Evolutionary conservation across 2,888 invertebrate genomes (phyloP).

Genomic region (Alloplasta piceator): DNA sequence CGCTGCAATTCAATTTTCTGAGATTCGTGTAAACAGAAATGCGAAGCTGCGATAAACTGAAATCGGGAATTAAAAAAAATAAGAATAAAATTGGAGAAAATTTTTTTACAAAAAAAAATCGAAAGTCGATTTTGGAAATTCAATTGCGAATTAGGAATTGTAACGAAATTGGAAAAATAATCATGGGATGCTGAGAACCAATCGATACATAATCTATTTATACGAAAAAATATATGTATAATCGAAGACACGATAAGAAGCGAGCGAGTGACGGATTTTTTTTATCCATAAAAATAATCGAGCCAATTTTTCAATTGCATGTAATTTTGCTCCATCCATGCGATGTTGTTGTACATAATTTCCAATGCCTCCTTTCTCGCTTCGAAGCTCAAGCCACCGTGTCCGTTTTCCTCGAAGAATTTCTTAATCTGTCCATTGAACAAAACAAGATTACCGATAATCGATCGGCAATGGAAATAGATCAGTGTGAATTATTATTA

Average conservation of each 20-base stretch:
- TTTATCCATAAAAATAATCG: not conserved
- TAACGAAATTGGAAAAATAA: too few species aligned
- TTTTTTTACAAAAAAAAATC: too few species aligned
- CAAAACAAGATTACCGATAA: not conserved
- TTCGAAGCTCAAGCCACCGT: not conserved
- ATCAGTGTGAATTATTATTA: not conserved
- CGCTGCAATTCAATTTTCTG: too few species aligned
- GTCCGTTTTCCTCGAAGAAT: conserved; percentile 38
- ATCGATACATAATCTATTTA: not conserved
- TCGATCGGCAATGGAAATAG: not conserved
- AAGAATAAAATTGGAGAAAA: too few species aligned
- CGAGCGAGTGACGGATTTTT: not conserved
- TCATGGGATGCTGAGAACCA: too few species aligned
- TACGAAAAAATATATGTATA: not conserved
- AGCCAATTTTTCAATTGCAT: conserved; percentile 23
- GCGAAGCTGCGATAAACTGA: too few species aligned
- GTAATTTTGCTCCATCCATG: conserved; percentile 51
- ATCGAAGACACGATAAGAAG: too few species aligned
- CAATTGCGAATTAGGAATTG: too few species aligned
- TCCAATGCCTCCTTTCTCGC: conserved; percentile 52
- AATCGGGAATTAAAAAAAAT: too few species aligned
- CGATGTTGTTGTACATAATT: conserved; percentile 33
- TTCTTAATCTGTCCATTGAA: conserved; percentile 14
- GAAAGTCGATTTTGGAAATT: too few species aligned
- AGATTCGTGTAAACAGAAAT: too few species aligned